Conservation (phyloP, 2,888 invertebrate species). For the Chrysolina americana region DNA sequence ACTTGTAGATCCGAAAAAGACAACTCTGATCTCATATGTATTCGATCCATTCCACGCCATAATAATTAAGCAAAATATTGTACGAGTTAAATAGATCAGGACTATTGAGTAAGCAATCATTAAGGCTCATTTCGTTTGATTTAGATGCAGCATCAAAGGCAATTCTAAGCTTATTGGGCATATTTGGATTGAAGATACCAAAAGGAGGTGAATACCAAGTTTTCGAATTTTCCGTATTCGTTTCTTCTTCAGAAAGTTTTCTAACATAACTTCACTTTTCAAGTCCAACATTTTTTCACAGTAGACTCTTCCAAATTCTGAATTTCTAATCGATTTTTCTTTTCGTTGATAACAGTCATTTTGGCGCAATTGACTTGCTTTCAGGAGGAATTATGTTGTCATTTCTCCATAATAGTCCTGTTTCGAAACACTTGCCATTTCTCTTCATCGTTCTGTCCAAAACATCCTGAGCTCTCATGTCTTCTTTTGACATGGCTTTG, state of each 20-base stretch:
- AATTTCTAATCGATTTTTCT: slow-evolving; percentile 28
- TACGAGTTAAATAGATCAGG: slow-evolving; percentile 15
- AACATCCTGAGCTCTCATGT: slow-evolving; percentile 9
- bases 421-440: slow-evolving; percentile 16
- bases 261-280: not conserved
- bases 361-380: slow-evolving; percentile 23
- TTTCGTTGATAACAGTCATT: slow-evolving; percentile 24
- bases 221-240: not conserved
- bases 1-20: slow-evolving; percentile 26
- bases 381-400: slow-evolving; percentile 23
- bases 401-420: slow-evolving; percentile 25
- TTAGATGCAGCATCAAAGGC: not conserved
- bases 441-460: slow-evolving; percentile 16
- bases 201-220: slow-evolving; percentile 11
- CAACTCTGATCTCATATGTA: slow-evolving; percentile 24
- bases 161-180: slow-evolving; percentile 21
- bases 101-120: not conserved
- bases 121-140: not conserved
- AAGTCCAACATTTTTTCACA: slow-evolving; percentile 11
- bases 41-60: not conserved
- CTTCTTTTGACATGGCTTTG: slow-evolving; percentile 16
- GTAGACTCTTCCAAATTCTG: not conserved
- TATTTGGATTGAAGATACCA: slow-evolving; percentile 7
- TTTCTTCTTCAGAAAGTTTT: slow-evolving; percentile 21
- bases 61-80: not conserved